phyloP scores from a whole-genome alignment of 2,797 vertebrate genomes.

The Labeo calbasu region DNA sequence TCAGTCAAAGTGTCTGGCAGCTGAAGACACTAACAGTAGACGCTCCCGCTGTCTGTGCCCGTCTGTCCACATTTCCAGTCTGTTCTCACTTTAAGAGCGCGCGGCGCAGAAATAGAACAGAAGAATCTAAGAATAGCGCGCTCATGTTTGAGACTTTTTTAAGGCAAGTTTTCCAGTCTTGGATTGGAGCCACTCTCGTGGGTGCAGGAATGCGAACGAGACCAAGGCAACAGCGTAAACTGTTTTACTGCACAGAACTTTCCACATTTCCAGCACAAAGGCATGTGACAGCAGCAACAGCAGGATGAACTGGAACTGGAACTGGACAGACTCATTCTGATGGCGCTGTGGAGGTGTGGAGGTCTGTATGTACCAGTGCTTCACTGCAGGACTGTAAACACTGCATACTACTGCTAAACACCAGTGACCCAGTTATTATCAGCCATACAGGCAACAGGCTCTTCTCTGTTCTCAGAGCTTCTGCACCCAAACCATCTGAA shows the following conservation, averaged over 20 bases:
- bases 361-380: not conserved
- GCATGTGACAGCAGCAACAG: conserved; percentile 41
- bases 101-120: conserved; percentile 58
- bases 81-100: conserved; percentile 59
- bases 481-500: not conserved
- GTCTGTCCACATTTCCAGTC: too few species aligned
- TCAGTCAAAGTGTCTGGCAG: too few species aligned
- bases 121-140: conserved; percentile 70
- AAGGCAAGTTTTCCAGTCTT: conserved; percentile 65
- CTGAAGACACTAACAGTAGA: too few species aligned
- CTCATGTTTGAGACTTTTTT: conserved; percentile 66
- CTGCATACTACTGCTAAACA: not conserved
- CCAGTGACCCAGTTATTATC: not conserved
- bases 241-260: conserved; percentile 59
- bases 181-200: conserved; percentile 19
- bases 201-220: conserved; percentile 64
- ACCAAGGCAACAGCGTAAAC: conserved; percentile 63
- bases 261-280: conserved; percentile 45
- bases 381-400: conserved; percentile 3
- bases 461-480: not conserved
- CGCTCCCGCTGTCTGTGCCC: too few species aligned
- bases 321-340: not conserved
- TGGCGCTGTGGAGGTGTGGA: not conserved
- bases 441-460: not conserved
- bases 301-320: not conserved